Base-by-base conservation (phyloP, 2,888 invertebrate species). In the Caenorhabditis becei region DNA sequence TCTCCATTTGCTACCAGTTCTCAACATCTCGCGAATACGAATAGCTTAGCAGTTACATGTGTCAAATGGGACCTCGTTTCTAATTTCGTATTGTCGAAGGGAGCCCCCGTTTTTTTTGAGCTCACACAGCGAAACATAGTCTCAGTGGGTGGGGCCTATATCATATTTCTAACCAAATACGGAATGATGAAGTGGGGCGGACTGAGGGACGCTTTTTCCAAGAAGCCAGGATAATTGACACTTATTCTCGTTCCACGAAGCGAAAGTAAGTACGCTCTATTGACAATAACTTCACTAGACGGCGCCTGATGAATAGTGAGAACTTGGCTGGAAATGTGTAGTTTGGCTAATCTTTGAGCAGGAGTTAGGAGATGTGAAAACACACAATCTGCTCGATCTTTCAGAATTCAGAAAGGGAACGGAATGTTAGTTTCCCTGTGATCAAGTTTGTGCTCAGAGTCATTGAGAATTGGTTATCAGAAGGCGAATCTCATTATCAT, bases 91-190 rank as follows among this genome's bases (percentile, higher is more conserved):
- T 44, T 11, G 44, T n/a, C n/a, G n/a, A n/a, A n/a, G n/a, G n/a
- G n/a, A n/a, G 44, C 44, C 44, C 4, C 16, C n/a, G 10, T 49
- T 5, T 54, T 14, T 41, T 14, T 14, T 14, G 16, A 14, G 41
- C n/a, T n/a, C n/a, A 14, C 16, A 10, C 26, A 23, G 41, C 24
- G 44, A 37, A 41, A 32, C 32, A 4, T 32, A 32, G 32, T 32
- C 32, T 11, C 1, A 28, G 53, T 44, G 37, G 28, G 54, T 28
- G 18, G 16, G 20, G 47, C 18, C 10, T 41, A 63, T 74, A 66
- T 74, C 65, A 49, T 49, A 37, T 74, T 74, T 74, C 74, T 58
- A 74, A 74, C 74, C 74, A 74, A 74, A 74, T 59, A 74, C 26
- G 23, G 41, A 26, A 47, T 16, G 62, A 63, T 35, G 51, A 51